phyloP scores from a whole-genome alignment of 1,140 invertebrate genomes.

The Drosophila mauritiana region DNA sequence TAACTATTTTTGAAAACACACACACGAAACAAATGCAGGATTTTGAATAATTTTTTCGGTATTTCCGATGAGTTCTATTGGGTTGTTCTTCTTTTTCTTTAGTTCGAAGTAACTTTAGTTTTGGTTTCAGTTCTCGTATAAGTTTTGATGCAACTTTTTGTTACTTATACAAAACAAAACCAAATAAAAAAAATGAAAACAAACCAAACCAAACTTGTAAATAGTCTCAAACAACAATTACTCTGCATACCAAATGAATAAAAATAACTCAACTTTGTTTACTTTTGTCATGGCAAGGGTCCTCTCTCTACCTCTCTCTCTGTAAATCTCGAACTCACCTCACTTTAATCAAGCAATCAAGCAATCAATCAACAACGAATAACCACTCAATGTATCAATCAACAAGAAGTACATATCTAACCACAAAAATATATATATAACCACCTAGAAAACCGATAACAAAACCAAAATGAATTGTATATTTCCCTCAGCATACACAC shows the following conservation, averaged over 20 bases:
- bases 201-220: slow-evolving; percentile 79
- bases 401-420: slow-evolving; percentile 58
- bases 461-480: slow-evolving; percentile 57
- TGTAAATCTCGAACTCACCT: slow-evolving; percentile 61
- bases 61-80: slow-evolving; percentile 27
- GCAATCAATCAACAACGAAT: slow-evolving; percentile 52
- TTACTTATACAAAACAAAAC: slow-evolving; percentile 49
- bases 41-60: slow-evolving; percentile 42
- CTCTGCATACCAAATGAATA: slow-evolving; percentile 74
- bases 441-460: slow-evolving; percentile 40
- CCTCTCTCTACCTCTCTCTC: slow-evolving; percentile 73
- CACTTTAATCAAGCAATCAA: slow-evolving; percentile 58
- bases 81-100: slow-evolving; percentile 21
- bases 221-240: slow-evolving; percentile 79
- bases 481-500: slow-evolving; percentile 63
- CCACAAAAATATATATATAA: slow-evolving; percentile 71
- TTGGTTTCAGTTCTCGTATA: slow-evolving; percentile 35
- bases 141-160: slow-evolving; percentile 41
- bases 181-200: slow-evolving; percentile 29
- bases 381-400: slow-evolving; percentile 46
- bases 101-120: slow-evolving; percentile 32
- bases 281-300: slow-evolving; percentile 81
- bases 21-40: slow-evolving; percentile 63
- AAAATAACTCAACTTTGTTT: slow-evolving; percentile 68
- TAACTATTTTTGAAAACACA: slow-evolving; percentile 47